A percentile compares a stretch with the other conserved stretches of the same genome.
Conservation (phyloP, 2,113 vertebrate genomes). For the Mirounga angustirostris region DNA sequence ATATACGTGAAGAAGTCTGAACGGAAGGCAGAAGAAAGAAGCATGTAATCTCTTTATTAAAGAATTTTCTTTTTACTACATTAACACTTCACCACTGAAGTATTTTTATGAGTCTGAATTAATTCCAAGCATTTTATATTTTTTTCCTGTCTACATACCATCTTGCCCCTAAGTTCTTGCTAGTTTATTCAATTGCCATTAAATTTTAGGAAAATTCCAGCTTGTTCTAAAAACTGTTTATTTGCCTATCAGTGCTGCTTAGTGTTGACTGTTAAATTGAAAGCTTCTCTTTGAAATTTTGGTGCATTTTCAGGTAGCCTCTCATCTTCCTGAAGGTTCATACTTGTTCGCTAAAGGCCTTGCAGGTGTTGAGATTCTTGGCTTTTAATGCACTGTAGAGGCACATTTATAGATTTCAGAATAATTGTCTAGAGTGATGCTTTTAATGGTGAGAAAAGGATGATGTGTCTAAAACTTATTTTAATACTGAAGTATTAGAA, state of each 20-base stretch:
- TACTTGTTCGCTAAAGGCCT: background rate
- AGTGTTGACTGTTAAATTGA: background rate
- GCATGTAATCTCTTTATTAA: constrained; percentile 27
- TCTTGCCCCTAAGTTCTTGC: background rate
- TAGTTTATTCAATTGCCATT: constrained; percentile 32
- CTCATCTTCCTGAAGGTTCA: background rate
- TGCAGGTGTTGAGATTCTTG: background rate
- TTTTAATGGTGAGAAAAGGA: constrained; percentile 38
- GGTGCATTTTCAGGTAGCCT: background rate
- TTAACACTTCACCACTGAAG: constrained; percentile 28
- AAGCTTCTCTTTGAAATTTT: constrained; percentile 13
- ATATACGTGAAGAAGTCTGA: background rate
- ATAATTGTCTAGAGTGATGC: background rate
- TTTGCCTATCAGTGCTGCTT: background rate
- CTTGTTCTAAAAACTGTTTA: constrained; percentile 35
- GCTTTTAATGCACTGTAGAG: background rate
- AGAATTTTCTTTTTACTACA: constrained; percentile 40
- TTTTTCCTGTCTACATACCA: constrained; percentile 31
- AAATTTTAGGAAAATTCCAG: constrained; percentile 22
- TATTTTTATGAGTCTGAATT: constrained; percentile 52
- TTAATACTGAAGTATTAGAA: constrained; percentile 18
- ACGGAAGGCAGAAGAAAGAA: background rate
- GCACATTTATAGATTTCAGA: constrained; percentile 1
- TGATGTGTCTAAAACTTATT: constrained; percentile 16
- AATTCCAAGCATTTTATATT: constrained; percentile 53